Evolutionary conservation across 1,140 invertebrate species (phyloP).

Genomic region (Archivesica marissinica): DNA sequence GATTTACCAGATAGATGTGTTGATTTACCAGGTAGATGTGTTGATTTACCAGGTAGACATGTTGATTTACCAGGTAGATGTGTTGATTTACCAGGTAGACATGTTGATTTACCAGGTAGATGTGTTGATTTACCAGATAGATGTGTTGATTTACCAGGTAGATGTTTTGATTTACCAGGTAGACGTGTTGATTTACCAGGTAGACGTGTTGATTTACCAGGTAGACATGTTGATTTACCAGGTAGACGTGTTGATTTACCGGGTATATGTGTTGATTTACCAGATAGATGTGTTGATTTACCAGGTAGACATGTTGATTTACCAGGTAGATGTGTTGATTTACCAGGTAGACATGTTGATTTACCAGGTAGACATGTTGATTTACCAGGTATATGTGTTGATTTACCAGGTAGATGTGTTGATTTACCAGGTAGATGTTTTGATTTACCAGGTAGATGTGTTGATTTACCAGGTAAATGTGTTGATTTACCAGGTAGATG

Average conservation of each 20-base stretch:
- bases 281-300: constrained; percentile 29
- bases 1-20: too few species aligned
- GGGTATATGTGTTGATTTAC: too few species aligned
- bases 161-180: constrained; percentile 28
- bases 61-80: too few species aligned
- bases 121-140: too few species aligned
- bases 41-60: constrained; percentile 22
- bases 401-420: too few species aligned
- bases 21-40: constrained; percentile 29
- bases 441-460: too few species aligned
- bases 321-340: constrained; percentile 25
- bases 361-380: constrained; percentile 23
- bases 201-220: constrained; percentile 22
- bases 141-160: constrained; percentile 29
- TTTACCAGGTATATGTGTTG: too few species aligned
- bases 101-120: too few species aligned
- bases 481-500: constrained; percentile 31
- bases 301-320: neutral
- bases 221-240: too few species aligned
- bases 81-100: constrained; percentile 32
- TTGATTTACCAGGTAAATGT: too few species aligned
- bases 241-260: too few species aligned
- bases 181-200: too few species aligned
- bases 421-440: constrained; percentile 30
- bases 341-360: constrained; percentile 28